Evolutionary conservation across 2,888 invertebrate species (phyloP).

Genomic region (Cephonodes hylas): DNA sequence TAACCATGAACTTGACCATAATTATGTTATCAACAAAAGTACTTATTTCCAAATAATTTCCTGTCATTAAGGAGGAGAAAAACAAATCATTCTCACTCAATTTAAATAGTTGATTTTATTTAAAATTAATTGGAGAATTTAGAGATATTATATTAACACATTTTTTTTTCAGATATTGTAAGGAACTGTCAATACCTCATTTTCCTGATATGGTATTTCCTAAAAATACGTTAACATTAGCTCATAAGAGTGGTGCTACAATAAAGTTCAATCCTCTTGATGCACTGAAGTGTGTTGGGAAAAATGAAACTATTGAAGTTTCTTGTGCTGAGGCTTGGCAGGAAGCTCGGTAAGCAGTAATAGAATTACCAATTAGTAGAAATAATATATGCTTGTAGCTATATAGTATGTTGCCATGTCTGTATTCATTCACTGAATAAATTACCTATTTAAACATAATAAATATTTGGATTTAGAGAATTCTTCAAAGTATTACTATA

Average conservation of each 20-base stretch:
- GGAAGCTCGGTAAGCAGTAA: conserved; percentile 86
- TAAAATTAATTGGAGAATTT: too few relatives aligned
- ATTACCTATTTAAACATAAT: too few relatives aligned
- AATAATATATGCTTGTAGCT: too few relatives aligned
- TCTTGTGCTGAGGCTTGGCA: conserved; percentile 96
- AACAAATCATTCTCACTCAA: too few relatives aligned
- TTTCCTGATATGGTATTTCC: conserved; percentile 99
- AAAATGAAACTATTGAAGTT: conserved; percentile 89
- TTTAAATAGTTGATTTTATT: too few relatives aligned
- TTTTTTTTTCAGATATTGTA: conserved; percentile 83
- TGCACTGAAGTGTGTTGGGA: conserved; percentile 90
- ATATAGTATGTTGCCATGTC: too few relatives aligned
- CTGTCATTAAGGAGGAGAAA: too few relatives aligned
- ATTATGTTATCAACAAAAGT: too few relatives aligned
- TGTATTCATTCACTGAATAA: too few relatives aligned
- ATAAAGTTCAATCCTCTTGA: conserved; percentile 95
- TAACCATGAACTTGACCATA: background rate
- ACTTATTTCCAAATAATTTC: too few relatives aligned
- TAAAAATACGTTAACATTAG: conserved; percentile 89
- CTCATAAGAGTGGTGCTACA: conserved; percentile 84
- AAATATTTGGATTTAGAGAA: background rate
- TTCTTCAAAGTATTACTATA: too few relatives aligned
- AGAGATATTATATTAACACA: background rate
- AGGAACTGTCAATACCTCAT: conserved; percentile 90
- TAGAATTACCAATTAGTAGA: too few relatives aligned